Base-by-base conservation (phyloP, 2,888 invertebrate genomes). In the Thysanoteuthis rhombus region DNA sequence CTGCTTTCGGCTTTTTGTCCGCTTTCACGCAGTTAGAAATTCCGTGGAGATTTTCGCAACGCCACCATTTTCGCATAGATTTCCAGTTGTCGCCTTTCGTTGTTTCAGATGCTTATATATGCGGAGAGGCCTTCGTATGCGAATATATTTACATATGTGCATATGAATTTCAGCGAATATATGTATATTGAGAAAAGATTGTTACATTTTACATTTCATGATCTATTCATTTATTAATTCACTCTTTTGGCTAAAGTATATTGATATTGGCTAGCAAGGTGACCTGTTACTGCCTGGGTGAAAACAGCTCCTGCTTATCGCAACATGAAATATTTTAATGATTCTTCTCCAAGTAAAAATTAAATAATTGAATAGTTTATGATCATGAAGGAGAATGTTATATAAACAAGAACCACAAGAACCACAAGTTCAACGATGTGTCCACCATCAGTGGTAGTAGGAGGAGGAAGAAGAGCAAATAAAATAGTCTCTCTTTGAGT, bases 71-170 rank as follows among this genome's bases (percentile, higher is more conserved):
- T 75, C n/a, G 36, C n/a, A 36, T 16, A 75, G 75, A 75, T 36
- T n/a, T n/a, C 4, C 75, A n/a, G n/a, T 75, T 75, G 12, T 75
- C 16, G n/a, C 75, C 10, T 75, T 75, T 58, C 58, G 32, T 58
- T 8, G 25, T n/a, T 75, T 36, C 12, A 75, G 12, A 58, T 58
- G 58, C 5, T 58, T 58, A 32, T 58, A 75, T 75, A 75, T 75
- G 12, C 12, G 0, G 1, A 16, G 0, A 36, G 10, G n/a, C 1
- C 0, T n/a, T 1, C 16, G n/a, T 75, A 19, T n/a, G n/a, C n/a
- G 75, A n/a, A 75, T 75, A 75, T 75, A 75, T 28, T 58, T 32
- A 28, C 28, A 25, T 28, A 58, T 32, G n/a, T 75, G n/a, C n/a
- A 8, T 32, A 16, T 75, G 16, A n/a, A 32, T n/a, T 8, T 75